Evolutionary conservation across 2,113 vertebrate genomes (phyloP), one percentile per base, ranked within the genome.

Genomic region (Amblyopsis rosae): DNA sequence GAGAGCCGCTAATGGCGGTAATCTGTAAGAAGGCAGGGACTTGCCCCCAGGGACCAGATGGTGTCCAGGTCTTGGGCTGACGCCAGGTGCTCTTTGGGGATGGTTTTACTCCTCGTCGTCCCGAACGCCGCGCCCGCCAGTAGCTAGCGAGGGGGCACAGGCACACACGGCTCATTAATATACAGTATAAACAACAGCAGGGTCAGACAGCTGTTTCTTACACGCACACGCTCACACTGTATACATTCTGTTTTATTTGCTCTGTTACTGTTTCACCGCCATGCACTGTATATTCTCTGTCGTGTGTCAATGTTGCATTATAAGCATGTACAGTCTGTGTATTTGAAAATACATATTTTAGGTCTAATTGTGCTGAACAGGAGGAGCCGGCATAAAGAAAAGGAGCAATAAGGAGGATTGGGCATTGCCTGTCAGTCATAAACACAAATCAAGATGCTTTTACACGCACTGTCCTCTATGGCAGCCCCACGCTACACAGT

Each of bases 21-120:
- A n/a, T 17, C 9, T 73, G 5, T 59, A 76, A 81, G 48, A 75
- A 9, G 53, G 69, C 59, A 4, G 15, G 75, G 46, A 8, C 95
- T 96, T 92, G 89, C 98, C 95, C 98, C 97, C 0, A 99, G 94
- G 62, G 98, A 99, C 98, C 98, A 99, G 89, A 99, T 95, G 86
- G 98, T 99, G 91, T 99, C 96, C 91, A 99, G 87, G 81, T 98
- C 98, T 13, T 98, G 96, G 41, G 98, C 97, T 0, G 96, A 96
- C 0, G 83, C 16, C 0, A 94, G 11, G 0, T 93, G 93, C 63
- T 96, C 94, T 60, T 84, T 89, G 49, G 97, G 98, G 66, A 99
- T 98, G 56, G 91, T 96, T 91, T 99, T 99, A 89, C 96, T 96
- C 83, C 92, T 83, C 0, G 94, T 96, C 46, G 94, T 98, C 78